A percentile compares a stretch with the other conserved stretches of the same genome.
Conservation (phyloP, 2,888 invertebrate genomes). For the Eupithecia abbreviata region DNA sequence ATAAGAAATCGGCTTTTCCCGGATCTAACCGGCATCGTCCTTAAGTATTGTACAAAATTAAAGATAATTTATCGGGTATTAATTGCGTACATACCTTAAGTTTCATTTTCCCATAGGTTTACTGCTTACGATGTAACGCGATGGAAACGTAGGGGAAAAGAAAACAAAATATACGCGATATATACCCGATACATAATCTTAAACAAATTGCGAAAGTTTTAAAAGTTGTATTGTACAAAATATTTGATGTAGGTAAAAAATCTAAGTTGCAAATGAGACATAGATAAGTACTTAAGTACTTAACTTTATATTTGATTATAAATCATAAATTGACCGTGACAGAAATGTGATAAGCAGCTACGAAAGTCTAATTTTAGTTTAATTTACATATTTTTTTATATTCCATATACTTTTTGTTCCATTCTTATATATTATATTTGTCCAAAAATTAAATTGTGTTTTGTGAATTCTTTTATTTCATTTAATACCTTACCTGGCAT, state of each 20-base stretch:
- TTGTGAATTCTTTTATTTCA: slow-evolving; percentile 60
- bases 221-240: no score
- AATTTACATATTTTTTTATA: slow-evolving; percentile 4
- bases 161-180: no score
- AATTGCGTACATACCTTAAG: no score
- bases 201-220: no score
- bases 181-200: no score
- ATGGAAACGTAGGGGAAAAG: no score
- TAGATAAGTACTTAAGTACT: not conserved
- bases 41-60: not conserved
- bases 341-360: not conserved
- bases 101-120: no score
- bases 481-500: slow-evolving; percentile 54
- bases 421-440: not conserved
- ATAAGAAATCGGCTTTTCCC: not conserved
- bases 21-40: not conserved
- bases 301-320: not conserved
- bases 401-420: not conserved
- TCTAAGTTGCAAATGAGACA: not conserved
- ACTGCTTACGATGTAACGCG: no score
- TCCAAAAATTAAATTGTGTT: slow-evolving; percentile 27
- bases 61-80: no score
- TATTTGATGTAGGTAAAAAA: not conserved
- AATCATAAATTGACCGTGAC: not conserved
- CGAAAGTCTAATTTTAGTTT: not conserved